Conservation (phyloP, 2,797 vertebrate species). For the Miichthys miiuy region DNA sequence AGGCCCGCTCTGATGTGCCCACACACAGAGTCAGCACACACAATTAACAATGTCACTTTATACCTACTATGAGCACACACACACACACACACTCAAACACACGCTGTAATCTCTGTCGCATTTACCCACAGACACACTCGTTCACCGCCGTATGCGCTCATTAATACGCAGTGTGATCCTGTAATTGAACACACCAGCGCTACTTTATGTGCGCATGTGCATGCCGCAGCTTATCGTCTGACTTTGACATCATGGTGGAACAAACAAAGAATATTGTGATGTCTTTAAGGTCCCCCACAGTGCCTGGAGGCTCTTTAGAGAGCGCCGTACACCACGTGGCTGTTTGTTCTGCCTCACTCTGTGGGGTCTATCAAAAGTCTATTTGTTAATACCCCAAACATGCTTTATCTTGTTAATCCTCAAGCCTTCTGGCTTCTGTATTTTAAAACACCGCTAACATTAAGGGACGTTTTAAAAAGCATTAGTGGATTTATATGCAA, state of each 20-base stretch:
- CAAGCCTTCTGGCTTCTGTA: not conserved
- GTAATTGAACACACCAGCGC: constrained; percentile 10
- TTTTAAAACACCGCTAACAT: not conserved
- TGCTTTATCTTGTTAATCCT: constrained; percentile 4
- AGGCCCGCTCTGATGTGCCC: constrained; percentile 24
- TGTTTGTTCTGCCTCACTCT: constrained; percentile 33
- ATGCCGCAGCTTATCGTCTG: constrained; percentile 22
- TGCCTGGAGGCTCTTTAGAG: constrained; percentile 5
- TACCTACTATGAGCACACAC: too few species aligned
- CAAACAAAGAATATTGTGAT: constrained; percentile 28
- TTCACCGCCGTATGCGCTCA: not conserved
- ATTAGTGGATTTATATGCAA: constrained; percentile 1
- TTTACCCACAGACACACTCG: constrained; percentile 12
- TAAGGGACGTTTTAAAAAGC: not conserved
- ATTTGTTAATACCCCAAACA: constrained; percentile 34
- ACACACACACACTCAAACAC: constrained; percentile 2
- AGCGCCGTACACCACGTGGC: constrained; percentile 27
- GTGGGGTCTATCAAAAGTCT: constrained; percentile 7
- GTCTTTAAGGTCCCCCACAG: constrained; percentile 17
- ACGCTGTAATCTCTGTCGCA: constrained; percentile 14
- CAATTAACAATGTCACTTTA: not conserved
- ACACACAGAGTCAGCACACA: constrained; percentile 13
- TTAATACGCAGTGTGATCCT: not conserved
- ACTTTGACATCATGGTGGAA: constrained; percentile 15
- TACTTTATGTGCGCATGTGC: not conserved